Evolutionary conservation across 2,888 invertebrate genomes (phyloP), one percentile per base, ranked within the genome.

Genomic region (Caenorhabditis zanzibari): DNA sequence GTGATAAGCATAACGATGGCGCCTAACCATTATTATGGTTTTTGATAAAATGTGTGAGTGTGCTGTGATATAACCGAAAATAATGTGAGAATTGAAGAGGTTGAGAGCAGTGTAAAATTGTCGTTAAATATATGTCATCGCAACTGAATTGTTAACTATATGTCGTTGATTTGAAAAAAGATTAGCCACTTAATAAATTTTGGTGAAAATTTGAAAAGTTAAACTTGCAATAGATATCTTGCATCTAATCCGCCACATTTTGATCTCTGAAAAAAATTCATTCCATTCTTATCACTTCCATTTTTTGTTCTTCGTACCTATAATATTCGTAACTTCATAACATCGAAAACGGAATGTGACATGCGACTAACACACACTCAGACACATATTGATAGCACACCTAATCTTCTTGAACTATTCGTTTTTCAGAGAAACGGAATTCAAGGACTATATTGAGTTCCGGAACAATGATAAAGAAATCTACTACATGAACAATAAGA

Each of bases 361-460:
- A 71, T 22, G 32, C 54, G 54, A 69, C 69, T 69, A 68, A 24
- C 35, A 35, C 52, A 68, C 26, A 14, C 63, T 10, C 24, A 22
- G 52, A 52, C 52, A 22, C 19, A 52, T 52, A 10, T n/a, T 44
- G 44, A 44, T 44, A 68, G 75, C 58, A 75, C 75, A 68, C 38
- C 59, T 76, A 77, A 77, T 77, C 69, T 52, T 24, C 32, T 44
- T 77, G 61, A 69, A 69, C 68, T 74, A 44, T 61, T 54, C 12
- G n/a, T 54, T 7, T 85, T 88, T 38, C 82, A 88, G 88, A 24
- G 88, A 88, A 54, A 85, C 86, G 61, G 88, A 88, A 79, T 88
- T 87, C 85, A 88, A 88, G 77, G 86, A 88, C 47, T 81, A 74
- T n/a, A 81, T 87, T 28, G 77, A 86, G 59, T 88, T 82, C 80